These are phyloP conservation scores for Cynocephalus volans DNA, from an alignment of 2,113 vertebrate genomes.

Conservation along the genomic window DNA sequence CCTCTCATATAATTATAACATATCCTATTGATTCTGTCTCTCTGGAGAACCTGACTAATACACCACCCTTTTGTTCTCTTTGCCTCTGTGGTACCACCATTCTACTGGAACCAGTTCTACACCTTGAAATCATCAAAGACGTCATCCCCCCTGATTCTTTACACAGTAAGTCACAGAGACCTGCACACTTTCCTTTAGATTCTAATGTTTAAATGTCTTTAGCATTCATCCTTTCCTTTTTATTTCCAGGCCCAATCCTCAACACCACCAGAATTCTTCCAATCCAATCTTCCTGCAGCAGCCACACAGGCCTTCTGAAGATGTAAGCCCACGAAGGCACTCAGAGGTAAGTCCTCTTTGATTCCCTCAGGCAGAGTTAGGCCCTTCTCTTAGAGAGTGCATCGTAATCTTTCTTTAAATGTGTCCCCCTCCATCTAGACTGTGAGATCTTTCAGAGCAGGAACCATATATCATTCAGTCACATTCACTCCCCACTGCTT, in stretches of 20 bases:
- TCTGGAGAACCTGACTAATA: no score
- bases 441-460: background rate
- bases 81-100: no score
- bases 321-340: background rate
- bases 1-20: no score
- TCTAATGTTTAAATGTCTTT: background rate
- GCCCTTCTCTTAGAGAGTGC: background rate
- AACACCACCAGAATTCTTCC: background rate
- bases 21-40: no score
- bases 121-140: background rate
- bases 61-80: background rate
- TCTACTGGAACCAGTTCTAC: no score
- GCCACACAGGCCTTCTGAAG: background rate
- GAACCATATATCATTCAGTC: background rate
- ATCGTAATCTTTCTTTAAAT: background rate
- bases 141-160: background rate
- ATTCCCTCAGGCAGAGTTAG: background rate
- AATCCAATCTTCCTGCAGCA: background rate
- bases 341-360: background rate
- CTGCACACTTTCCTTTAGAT: background rate
- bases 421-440: background rate
- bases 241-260: background rate
- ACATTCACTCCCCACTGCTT: background rate
- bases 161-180: background rate
- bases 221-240: background rate